Evolutionary conservation across 2,888 invertebrate species (phyloP), one percentile per base, ranked within the genome.

Genomic region (Koerneria pararmatus): DNA sequence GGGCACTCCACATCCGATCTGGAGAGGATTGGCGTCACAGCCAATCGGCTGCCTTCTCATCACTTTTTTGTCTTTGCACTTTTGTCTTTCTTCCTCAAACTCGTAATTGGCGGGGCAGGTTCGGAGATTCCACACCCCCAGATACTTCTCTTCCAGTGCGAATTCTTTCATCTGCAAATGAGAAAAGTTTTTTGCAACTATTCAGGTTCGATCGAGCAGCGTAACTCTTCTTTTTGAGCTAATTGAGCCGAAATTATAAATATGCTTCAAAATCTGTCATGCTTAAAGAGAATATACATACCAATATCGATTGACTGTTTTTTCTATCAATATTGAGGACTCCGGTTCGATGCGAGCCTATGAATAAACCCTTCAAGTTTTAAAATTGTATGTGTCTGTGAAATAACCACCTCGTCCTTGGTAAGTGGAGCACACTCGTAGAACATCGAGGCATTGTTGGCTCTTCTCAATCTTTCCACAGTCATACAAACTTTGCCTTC

Each of bases 341-440:
- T n/a, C n/a, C n/a, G n/a, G n/a, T n/a, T n/a, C n/a, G n/a, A n/a
- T n/a, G n/a, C n/a, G n/a, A n/a, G n/a, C n/a, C n/a, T n/a, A n/a
- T n/a, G n/a, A n/a, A n/a, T n/a, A n/a, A n/a, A n/a, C n/a, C n/a
- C n/a, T n/a, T n/a, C n/a, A n/a, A n/a, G n/a, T n/a, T n/a, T n/a
- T n/a, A n/a, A n/a, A n/a, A n/a, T n/a, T n/a, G n/a, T n/a, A n/a
- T n/a, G 48, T 41, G 11, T 41, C 11, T 41, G 11, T n/a, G 11
- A 22, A 29, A n/a, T 31, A 0, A 24, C 4, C 48, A 74, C 73
- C 69, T 80, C 80, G 49, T 79, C 77, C 59, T 78, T 75, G 24
- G 73, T 72, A 8, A 80, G 61, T n/a, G 80, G 76, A 0, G 80
- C 75, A 68, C 80, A 80, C 65, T 80, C 80, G 62, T 71, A 77